A percentile compares a stretch with the other conserved stretches of the same genome.
Evolutionary conservation across 2,888 invertebrate species (phyloP).

Genomic region (Neria commutata): DNA sequence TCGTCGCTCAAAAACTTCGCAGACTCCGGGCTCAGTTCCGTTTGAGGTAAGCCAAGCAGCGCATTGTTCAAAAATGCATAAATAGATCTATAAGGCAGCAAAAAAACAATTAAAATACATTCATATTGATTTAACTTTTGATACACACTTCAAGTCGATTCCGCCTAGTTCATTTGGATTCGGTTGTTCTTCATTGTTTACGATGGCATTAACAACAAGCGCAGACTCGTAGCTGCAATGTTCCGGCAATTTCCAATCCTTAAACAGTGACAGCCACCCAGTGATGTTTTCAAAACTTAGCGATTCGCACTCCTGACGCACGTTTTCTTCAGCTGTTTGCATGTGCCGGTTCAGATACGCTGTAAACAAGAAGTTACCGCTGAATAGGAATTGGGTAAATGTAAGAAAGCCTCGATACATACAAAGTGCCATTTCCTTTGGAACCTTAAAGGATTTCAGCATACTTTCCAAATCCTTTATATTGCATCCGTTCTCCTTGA

Average conservation of each 20-base stretch:
- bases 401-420: background rate
- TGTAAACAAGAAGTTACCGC: conserved; percentile 19
- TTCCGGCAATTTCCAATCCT: conserved; percentile 30
- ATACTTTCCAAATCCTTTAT: background rate
- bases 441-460: background rate
- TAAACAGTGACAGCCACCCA: conserved; percentile 48
- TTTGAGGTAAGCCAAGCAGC: conserved; percentile 52
- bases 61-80: conserved; percentile 52
- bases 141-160: conserved; percentile 31
- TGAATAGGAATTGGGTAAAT: background rate
- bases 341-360: conserved; percentile 42
- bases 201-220: conserved; percentile 43
- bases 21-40: conserved; percentile 38
- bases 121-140: background rate
- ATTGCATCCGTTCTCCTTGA: conserved; percentile 32
- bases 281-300: conserved; percentile 45
- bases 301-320: conserved; percentile 47
- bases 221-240: conserved; percentile 49
- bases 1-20: conserved; percentile 46
- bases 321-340: conserved; percentile 36
- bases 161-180: conserved; percentile 29
- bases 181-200: conserved; percentile 43
- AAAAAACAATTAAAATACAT: background rate
- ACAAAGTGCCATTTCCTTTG: conserved; percentile 5
- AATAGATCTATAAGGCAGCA: conserved; percentile 39